These are phyloP conservation scores for Eumacrocentrus americanus DNA, from an alignment of 2,888 invertebrate genomes.

Conservation along the genomic window DNA sequence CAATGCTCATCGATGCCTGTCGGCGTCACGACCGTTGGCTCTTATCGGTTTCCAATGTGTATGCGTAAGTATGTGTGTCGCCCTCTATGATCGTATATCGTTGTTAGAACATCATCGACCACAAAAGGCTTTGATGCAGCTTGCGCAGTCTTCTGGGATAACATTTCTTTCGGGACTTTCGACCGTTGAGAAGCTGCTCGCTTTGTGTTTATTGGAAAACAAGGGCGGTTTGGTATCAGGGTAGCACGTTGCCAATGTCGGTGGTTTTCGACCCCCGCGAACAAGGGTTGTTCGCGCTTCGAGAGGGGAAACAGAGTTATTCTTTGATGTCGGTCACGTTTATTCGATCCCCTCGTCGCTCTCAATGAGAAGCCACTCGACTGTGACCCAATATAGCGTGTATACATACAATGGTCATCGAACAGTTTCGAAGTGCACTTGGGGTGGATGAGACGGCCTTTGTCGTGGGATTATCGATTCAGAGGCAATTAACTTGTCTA, in stretches of 20 bases:
- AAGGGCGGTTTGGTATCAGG: slow-evolving; percentile 60
- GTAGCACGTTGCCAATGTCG: slow-evolving; percentile 45
- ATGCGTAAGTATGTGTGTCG: no score
- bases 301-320: slow-evolving; percentile 18
- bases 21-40: background rate
- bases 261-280: slow-evolving; percentile 48
- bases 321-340: background rate
- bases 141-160: no score
- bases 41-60: slow-evolving; percentile 34
- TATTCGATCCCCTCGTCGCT: background rate
- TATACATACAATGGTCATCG: no score
- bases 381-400: background rate
- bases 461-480: no score
- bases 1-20: slow-evolving; percentile 28
- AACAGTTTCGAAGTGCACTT: no score
- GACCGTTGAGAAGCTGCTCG: slow-evolving; percentile 24
- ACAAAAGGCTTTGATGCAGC: no score
- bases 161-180: background rate
- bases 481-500: no score
- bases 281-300: slow-evolving; percentile 34
- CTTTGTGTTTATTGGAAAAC: slow-evolving; percentile 61
- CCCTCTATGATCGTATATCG: no score
- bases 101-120: no score
- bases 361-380: background rate
- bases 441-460: no score